These are phyloP conservation scores for Morelia viridis DNA, from an alignment of 2,797 vertebrate genomes.

Conservation along the genomic window DNA sequence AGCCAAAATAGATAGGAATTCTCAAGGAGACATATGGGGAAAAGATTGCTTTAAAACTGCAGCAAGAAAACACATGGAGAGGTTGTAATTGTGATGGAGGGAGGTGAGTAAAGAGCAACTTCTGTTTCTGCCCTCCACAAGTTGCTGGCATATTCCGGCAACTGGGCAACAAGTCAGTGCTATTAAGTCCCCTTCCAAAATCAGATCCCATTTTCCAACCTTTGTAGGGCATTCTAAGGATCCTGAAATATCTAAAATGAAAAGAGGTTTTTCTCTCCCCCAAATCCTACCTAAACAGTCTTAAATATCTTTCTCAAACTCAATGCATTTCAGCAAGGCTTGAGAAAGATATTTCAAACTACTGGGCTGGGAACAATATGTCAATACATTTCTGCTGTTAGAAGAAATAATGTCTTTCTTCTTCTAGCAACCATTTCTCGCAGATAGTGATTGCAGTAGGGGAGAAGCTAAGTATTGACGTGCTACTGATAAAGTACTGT, in stretches of 20 bases:
- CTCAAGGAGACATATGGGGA: not conserved
- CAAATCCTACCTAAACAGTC: not conserved
- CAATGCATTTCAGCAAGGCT: not conserved
- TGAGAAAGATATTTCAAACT: not conserved
- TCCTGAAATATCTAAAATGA: not conserved
- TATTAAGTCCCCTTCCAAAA: not conserved
- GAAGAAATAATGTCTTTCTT: not conserved
- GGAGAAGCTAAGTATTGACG: not conserved
- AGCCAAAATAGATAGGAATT: not conserved
- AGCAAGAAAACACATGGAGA: not conserved
- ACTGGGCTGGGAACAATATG: not conserved
- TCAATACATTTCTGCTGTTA: not conserved
- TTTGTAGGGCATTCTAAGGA: not conserved
- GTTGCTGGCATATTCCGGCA: not conserved
- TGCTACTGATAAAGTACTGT: not conserved
- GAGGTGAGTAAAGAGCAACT: not conserved
- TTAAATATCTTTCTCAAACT: not conserved
- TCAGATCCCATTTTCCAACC: not conserved
- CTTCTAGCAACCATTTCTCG: not conserved
- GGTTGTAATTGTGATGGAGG: not conserved
- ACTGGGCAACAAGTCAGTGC: not conserved
- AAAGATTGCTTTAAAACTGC: not conserved
- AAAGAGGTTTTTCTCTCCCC: not conserved
- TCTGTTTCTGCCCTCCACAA: not conserved
- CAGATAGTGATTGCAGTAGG: not conserved